Evolutionary conservation across 2,797 vertebrate species (phyloP), one percentile per base, ranked within the genome.

Genomic region (Tauraco hartlaubi): DNA sequence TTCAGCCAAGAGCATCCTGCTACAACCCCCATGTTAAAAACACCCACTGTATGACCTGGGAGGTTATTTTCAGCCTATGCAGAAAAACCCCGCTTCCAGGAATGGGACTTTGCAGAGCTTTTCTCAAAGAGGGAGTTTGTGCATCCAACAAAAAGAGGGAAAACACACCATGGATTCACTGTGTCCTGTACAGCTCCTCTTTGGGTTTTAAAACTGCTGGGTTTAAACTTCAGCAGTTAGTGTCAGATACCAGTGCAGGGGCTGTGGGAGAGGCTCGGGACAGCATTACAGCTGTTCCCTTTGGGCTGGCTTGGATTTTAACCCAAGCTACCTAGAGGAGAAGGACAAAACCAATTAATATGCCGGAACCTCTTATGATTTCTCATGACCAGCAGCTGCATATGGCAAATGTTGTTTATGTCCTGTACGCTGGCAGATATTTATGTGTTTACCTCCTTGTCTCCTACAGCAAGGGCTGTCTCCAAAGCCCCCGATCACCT

Each of bases 1-100:
- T 91, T 92, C 83, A 85, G 71, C 74, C 58, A 44, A 33, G 39
- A 90, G 79, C 86, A 91, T 93, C 12, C 73, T 55, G 46, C 35
- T 94, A 55, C 94, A 74, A 35, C 56, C 74, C 20, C 66, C 25
- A 0, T 66, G 73, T 67, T 83, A 86, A 46, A 83, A 89, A 77
- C 96, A 62, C 95, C 77, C 81, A 77, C 80, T 11, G 3, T 16
- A 41, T 19, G 7, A 92, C 74, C 88, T 25, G 5, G 79, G 58
- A 58, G 69, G 74, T 78, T 94, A 92, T 95, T 95, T 94, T 95
- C 73, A 96, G 75, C 59, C 44, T 67, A 18, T 77, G 58, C 82
- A 92, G 77, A 91, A 78, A 88, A 88, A 9, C 10, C 37, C 16
- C 0, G 2, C 48, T 86, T 72, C 59, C 80, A 86, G 72, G 64